A percentile compares a stretch with the other conserved stretches of the same genome.
These are phyloP conservation scores for Actenoides hombroni DNA, from an alignment of 2,113 vertebrate species.

Conservation along the genomic window DNA sequence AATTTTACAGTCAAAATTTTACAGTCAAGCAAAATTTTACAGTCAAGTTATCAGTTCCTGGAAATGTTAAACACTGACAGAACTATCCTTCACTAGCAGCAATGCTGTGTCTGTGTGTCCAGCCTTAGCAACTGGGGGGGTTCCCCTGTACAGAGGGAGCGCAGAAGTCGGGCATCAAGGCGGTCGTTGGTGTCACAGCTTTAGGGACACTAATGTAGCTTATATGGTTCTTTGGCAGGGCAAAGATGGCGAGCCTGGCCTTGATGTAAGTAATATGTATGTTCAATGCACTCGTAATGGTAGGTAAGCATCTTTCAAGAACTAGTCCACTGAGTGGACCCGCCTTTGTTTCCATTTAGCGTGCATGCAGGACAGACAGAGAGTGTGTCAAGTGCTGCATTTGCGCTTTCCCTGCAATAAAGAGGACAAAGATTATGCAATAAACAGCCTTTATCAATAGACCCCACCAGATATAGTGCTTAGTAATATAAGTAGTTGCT, in stretches of 20 bases:
- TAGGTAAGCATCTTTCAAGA: constrained; percentile 3
- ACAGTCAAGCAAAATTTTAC: neutral
- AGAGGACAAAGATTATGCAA: neutral
- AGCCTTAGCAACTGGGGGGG: neutral
- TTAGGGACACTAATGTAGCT: constrained; percentile 63
- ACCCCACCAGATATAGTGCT: neutral
- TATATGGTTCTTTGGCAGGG: constrained; percentile 85
- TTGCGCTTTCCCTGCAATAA: neutral
- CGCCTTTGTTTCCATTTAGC: neutral
- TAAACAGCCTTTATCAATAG: neutral
- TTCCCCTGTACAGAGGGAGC: neutral
- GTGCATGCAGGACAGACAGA: neutral
- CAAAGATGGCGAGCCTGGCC: constrained; percentile 92
- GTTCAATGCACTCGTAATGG: constrained; percentile 20
- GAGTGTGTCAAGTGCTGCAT: neutral
- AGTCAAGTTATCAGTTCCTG: constrained; percentile 24
- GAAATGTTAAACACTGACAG: neutral
- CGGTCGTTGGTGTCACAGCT: neutral
- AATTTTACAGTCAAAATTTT: constrained; percentile 17
- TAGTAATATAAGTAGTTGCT: neutral
- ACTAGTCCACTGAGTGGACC: neutral
- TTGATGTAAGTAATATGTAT: constrained; percentile 88
- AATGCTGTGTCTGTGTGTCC: neutral
- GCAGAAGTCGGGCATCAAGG: neutral
- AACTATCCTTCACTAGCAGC: neutral